These are phyloP conservation scores for Choristoneura rosaceana DNA, from an alignment of 2,888 invertebrate genomes.

Conservation along the genomic window DNA sequence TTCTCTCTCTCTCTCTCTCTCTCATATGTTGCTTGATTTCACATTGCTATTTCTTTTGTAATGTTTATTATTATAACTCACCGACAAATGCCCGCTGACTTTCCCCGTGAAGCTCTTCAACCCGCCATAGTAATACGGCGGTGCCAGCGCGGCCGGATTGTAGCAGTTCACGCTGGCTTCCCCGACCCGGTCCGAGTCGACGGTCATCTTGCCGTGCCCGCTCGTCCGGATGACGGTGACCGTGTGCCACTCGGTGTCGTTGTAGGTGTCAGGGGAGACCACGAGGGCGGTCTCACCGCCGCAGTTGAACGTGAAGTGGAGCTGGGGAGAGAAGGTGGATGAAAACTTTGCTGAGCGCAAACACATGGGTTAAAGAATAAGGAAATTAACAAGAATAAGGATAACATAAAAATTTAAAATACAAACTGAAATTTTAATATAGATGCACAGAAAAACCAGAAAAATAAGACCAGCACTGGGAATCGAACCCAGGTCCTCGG, in stretches of 20 bases:
- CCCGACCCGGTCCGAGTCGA: constrained; percentile 86
- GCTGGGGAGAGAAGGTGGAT: constrained; percentile 62
- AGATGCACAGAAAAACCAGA: no score
- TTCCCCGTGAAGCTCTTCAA: constrained; percentile 77
- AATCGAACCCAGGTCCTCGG: no score
- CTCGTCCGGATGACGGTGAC: constrained; percentile 88
- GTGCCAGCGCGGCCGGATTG: constrained; percentile 84
- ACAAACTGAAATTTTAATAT: no score
- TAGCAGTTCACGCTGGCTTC: constrained; percentile 78
- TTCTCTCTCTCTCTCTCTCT: no score
- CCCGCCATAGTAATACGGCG: constrained; percentile 94
- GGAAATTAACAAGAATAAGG: no score
- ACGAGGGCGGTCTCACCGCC: constrained; percentile 87
- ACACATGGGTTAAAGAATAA: no score
- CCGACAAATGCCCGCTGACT: constrained; percentile 58
- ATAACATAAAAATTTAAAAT: no score
- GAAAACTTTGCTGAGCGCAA: no score
- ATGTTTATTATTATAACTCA: constrained; percentile 45
- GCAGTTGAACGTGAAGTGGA: constrained; percentile 90
- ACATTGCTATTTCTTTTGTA: no score
- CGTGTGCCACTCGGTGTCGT: constrained; percentile 93
- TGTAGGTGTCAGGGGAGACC: constrained; percentile 84
- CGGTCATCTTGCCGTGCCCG: constrained; percentile 87
- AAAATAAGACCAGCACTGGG: no score
- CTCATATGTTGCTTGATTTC: no score